Percentiles rank a stretch among this genome's conserved stretches.
Conservation (phyloP, 1,140 invertebrate species). For the Calliopsis andreniformis region DNA sequence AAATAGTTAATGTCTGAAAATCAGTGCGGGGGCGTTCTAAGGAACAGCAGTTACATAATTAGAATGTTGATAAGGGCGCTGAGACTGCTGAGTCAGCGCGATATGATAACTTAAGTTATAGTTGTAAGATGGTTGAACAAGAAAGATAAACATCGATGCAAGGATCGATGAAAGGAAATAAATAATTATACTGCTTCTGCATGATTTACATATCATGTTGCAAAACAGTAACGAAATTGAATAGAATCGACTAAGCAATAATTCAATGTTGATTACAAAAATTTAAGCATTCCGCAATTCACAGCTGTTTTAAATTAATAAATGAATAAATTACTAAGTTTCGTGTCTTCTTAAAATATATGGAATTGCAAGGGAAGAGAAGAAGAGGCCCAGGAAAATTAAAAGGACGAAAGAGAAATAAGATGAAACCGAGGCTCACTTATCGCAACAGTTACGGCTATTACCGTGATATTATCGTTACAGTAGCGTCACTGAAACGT, state of each 20-base stretch:
- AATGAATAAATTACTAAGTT: too few relatives aligned
- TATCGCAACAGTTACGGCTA: slow-evolving; percentile 45
- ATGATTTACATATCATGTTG: too few relatives aligned
- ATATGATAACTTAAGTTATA: not conserved
- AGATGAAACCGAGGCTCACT: slow-evolving; percentile 34
- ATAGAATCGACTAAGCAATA: too few relatives aligned
- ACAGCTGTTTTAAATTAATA: too few relatives aligned
- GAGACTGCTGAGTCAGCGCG: slow-evolving; percentile 1
- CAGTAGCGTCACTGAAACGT: slow-evolving; percentile 55
- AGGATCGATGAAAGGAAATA: too few relatives aligned
- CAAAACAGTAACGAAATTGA: too few relatives aligned
- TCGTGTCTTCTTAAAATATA: too few relatives aligned
- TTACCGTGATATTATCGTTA: slow-evolving; percentile 55
- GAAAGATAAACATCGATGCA: too few relatives aligned
- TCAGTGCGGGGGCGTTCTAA: slow-evolving; percentile 54
- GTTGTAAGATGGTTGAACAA: not conserved
- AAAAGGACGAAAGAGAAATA: not conserved
- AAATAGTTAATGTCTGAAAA: slow-evolving; percentile 41
- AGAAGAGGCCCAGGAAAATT: not conserved
- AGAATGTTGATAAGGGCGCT: slow-evolving; percentile 46
- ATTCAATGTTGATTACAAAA: too few relatives aligned
- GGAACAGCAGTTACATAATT: slow-evolving; percentile 50
- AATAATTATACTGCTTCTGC: too few relatives aligned
- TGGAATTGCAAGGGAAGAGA: too few relatives aligned
- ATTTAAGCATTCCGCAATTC: too few relatives aligned